phyloP scores from a whole-genome alignment of 2,797 vertebrate genomes.

The Enteromius treurensis region DNA sequence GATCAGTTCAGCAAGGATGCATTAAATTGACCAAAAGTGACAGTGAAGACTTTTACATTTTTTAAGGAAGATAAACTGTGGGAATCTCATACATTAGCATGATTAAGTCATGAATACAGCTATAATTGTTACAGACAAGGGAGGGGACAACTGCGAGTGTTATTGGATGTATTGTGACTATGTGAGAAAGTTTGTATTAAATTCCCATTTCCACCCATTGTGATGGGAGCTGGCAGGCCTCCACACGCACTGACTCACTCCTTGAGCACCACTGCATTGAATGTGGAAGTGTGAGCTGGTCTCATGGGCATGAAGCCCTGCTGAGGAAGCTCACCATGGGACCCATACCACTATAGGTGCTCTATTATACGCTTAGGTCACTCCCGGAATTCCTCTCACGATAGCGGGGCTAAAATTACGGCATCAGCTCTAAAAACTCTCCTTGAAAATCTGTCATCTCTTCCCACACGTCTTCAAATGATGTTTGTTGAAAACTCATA shows the following conservation, averaged over 20 bases:
- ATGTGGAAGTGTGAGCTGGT: constrained; percentile 31
- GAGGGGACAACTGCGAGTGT: constrained; percentile 20
- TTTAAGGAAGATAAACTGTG: constrained; percentile 1
- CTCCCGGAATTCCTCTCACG: constrained; percentile 58
- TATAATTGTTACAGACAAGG: constrained; percentile 16
- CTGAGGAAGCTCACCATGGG: constrained; percentile 52
- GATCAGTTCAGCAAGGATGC: neutral
- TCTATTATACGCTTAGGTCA: constrained; percentile 40
- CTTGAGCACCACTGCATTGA: constrained; percentile 33
- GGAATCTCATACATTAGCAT: neutral
- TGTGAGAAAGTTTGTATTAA: constrained; percentile 86
- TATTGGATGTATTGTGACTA: constrained; percentile 52
- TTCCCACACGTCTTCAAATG: constrained; percentile 49
- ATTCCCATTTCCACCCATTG: constrained; percentile 86
- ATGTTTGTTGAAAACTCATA: constrained; percentile 48
- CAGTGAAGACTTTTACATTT: neutral
- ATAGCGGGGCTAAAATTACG: constrained; percentile 57
- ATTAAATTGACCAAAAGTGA: neutral
- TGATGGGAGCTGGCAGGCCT: constrained; percentile 75
- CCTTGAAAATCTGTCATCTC: constrained; percentile 39
- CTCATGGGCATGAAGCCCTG: constrained; percentile 29
- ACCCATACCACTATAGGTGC: constrained; percentile 50
- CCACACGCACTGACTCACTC: constrained; percentile 76
- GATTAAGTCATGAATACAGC: constrained; percentile 23
- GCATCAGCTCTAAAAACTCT: constrained; percentile 34